phyloP scores from a whole-genome alignment of 1,140 invertebrate genomes.

The Cheumatopsyche charites region DNA sequence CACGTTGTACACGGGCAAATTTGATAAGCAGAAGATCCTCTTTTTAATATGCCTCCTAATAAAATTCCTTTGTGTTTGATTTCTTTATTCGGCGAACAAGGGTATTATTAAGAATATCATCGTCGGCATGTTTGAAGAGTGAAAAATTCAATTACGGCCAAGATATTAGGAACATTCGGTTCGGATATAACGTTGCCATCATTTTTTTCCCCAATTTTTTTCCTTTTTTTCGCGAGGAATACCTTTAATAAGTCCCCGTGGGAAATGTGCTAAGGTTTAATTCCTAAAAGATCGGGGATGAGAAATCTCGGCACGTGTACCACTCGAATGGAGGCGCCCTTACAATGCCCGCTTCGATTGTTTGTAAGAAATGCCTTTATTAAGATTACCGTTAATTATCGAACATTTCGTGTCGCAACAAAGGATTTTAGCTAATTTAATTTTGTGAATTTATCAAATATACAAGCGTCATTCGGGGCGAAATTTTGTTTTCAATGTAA shows the following conservation, averaged over 20 bases:
- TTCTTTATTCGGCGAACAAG: neutral
- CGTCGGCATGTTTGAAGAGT: conserved; percentile 16
- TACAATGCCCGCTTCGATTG: neutral
- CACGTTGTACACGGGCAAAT: no score
- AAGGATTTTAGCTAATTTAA: no score
- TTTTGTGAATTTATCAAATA: no score
- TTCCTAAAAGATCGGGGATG: neutral
- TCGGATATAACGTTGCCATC: conserved; percentile 6
- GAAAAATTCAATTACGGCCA: conserved; percentile 12
- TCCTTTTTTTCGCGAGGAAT: no score
- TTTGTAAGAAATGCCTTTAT: no score
- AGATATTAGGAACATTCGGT: neutral
- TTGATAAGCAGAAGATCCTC: neutral
- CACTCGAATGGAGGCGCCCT: no score
- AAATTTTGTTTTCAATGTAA: no score
- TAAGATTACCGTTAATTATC: no score
- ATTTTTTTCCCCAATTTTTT: no score
- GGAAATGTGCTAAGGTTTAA: conserved; percentile 6
- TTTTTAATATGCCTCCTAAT: neutral
- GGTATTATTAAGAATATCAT: conserved; percentile 3
- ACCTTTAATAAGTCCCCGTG: neutral
- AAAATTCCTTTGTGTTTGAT: conserved; percentile 9
- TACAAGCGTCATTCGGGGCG: no score
- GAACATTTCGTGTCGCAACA: no score
- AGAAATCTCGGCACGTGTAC: neutral